Percentiles rank a stretch among this genome's conserved stretches.
These are phyloP conservation scores for Corythornis cristatus DNA, from an alignment of 2,113 vertebrate species.

Conservation along the genomic window DNA sequence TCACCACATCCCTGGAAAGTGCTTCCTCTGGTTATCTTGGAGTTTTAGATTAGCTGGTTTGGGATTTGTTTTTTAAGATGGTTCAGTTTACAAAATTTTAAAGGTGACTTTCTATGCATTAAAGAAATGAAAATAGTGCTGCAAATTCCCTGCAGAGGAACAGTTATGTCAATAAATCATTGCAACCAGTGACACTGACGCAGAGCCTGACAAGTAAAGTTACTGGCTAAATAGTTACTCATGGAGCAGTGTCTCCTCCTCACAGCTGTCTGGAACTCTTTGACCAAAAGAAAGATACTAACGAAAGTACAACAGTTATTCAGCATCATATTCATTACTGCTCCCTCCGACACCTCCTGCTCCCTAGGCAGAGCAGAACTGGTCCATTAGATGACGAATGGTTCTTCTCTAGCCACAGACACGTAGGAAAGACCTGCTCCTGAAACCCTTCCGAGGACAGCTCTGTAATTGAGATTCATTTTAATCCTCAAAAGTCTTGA, in stretches of 20 bases:
- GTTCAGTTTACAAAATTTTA: neutral
- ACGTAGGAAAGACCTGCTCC: neutral
- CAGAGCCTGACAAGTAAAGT: neutral
- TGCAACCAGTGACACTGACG: neutral
- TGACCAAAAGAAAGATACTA: neutral
- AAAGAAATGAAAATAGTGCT: neutral
- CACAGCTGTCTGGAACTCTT: neutral
- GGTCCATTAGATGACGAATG: neutral
- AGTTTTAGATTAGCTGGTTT: neutral
- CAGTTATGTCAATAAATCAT: neutral
- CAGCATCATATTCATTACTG: neutral
- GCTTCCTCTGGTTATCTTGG: neutral
- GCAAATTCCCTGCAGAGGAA: neutral
- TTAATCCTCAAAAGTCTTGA: neutral
- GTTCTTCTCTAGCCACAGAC: neutral
- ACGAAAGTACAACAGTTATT: neutral
- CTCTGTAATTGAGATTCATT: neutral
- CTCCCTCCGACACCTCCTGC: neutral
- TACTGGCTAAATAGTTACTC: neutral
- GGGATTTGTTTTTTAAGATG: neutral
- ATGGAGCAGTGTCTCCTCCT: neutral
- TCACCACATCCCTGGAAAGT: neutral
- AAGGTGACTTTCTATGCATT: neutral
- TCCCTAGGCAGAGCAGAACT: neutral
- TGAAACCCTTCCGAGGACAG: neutral